Percentiles rank a stretch among this genome's conserved stretches.
phyloP scores from a whole-genome alignment of 2,797 vertebrate genomes.

The Pogonophryne albipinna region DNA sequence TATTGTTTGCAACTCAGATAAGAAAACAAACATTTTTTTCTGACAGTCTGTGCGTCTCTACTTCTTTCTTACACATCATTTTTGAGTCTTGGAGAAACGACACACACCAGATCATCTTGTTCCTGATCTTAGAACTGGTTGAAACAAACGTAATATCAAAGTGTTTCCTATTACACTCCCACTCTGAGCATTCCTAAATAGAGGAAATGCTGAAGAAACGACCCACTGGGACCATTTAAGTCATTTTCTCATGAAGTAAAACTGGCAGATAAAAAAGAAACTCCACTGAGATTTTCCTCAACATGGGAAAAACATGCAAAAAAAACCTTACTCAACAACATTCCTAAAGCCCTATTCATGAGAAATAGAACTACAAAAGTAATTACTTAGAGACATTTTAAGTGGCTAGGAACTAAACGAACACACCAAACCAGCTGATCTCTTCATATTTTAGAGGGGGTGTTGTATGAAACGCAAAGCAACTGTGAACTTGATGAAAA shows the following conservation, averaged over 20 bases:
- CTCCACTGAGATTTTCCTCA: slow-evolving; percentile 58
- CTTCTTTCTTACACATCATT: slow-evolving; percentile 24
- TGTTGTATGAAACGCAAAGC: slow-evolving; percentile 11
- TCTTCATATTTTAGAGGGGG: slow-evolving; percentile 1
- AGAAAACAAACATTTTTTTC: slow-evolving; percentile 43
- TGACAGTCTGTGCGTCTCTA: slow-evolving; percentile 5
- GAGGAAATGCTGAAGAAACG: slow-evolving; percentile 66
- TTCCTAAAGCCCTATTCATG: background rate
- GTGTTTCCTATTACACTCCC: slow-evolving; percentile 50
- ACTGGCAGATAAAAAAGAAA: slow-evolving; percentile 47
- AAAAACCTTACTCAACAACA: background rate
- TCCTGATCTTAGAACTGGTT: slow-evolving; percentile 28
- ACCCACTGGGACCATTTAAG: slow-evolving; percentile 60
- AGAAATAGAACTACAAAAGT: slow-evolving; percentile 2
- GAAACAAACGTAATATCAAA: slow-evolving; percentile 40
- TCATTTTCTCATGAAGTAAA: slow-evolving; percentile 69
- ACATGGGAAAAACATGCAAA: slow-evolving; percentile 57
- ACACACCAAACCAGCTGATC: background rate
- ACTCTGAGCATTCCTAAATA: slow-evolving; percentile 45
- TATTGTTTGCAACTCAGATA: slow-evolving; percentile 43
- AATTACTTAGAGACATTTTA: background rate
- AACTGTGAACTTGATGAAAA: slow-evolving; percentile 49
- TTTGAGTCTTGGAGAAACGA: slow-evolving; percentile 25
- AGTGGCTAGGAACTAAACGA: background rate
- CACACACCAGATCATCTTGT: slow-evolving; percentile 23